Base-by-base conservation (phyloP, 2,888 invertebrate species). In the Drosophila fungiperda region DNA sequence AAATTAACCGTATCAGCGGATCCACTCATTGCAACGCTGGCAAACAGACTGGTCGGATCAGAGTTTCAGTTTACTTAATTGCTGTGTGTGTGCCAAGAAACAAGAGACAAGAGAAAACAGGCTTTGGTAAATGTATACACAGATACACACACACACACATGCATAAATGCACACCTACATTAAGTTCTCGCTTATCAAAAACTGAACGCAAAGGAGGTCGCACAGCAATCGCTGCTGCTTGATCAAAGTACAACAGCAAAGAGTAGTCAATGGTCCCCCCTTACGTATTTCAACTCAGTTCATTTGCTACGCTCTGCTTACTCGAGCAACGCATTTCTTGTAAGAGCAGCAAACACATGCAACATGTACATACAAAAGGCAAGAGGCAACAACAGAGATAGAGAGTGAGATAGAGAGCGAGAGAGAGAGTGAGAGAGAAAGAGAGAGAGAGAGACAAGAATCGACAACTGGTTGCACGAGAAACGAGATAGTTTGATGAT, bases 1-100 rank as follows among this genome's bases (percentile, higher is more conserved):
- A 66, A 77, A 42, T 69, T 79, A 29, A 38, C 12, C 29, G 36
- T 52, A 33, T 64, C 62, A 20, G 69, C 65, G 55, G 61, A 65
- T 76, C 57, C 65, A 17, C 78, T 81, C 82, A 81, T 62, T 23
- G n/a, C 45, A 69, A 69, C 62, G 73, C 60, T 63, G 40, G 11
- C 48, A 23, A 40, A 32, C 59, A 65, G 59, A 78, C 78, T 78
- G 65, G 40, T 60, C 42, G 2, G 12, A 45, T 4, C 45, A 23
- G 11, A n/a, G 49, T 32, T 59, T 32, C 53, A 69, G 52, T 61
- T 60, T 12, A 59, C 11, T 55, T 52, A 60, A 57, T 40, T 69
- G 62, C 49, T 20, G 33, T 45, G 29, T 35, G 49, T 52, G 2
- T 32, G 23, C 5, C 29, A 29, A 29, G 29, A 29, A 29, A 29